Evolutionary conservation across 1,140 invertebrate species (phyloP).

Genomic region (Periplaneta americana): DNA sequence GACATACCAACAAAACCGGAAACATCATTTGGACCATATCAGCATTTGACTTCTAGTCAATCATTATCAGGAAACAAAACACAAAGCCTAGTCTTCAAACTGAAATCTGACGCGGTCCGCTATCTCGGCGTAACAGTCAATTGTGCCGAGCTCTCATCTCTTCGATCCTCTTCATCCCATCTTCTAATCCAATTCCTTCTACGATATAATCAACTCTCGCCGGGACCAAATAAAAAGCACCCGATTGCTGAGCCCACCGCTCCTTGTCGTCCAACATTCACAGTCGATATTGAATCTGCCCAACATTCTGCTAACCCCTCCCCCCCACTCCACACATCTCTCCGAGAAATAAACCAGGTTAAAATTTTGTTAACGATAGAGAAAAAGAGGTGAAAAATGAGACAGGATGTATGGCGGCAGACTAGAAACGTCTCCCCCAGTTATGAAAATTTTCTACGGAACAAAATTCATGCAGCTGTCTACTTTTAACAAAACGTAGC

Average conservation of each 20-base stretch:
- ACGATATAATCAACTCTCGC: conserved; percentile 3
- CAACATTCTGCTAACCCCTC: not conserved
- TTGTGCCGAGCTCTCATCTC: not conserved
- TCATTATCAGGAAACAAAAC: no score
- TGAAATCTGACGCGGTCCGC: no score
- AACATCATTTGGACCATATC: no score
- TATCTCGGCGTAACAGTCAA: not conserved
- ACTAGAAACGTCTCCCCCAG: no score
- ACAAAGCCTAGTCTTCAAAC: no score
- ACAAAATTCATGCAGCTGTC: no score
- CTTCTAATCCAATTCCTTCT: not conserved
- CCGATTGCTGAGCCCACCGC: not conserved
- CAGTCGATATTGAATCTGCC: not conserved
- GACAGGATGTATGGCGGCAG: not conserved
- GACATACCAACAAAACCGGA: no score
- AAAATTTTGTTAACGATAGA: not conserved
- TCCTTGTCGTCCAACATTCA: not conserved
- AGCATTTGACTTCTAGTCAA: no score
- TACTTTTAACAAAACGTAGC: no score
- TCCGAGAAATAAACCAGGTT: not conserved
- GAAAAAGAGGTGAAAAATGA: not conserved
- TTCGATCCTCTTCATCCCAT: not conserved
- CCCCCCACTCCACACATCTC: not conserved
- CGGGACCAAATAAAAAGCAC: conserved; percentile 5
- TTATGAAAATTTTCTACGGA: no score